Percentiles rank a stretch among this genome's conserved stretches.
These are phyloP conservation scores for Hystrix brachyura DNA, from an alignment of 2,113 vertebrate species.

Conservation along the genomic window DNA sequence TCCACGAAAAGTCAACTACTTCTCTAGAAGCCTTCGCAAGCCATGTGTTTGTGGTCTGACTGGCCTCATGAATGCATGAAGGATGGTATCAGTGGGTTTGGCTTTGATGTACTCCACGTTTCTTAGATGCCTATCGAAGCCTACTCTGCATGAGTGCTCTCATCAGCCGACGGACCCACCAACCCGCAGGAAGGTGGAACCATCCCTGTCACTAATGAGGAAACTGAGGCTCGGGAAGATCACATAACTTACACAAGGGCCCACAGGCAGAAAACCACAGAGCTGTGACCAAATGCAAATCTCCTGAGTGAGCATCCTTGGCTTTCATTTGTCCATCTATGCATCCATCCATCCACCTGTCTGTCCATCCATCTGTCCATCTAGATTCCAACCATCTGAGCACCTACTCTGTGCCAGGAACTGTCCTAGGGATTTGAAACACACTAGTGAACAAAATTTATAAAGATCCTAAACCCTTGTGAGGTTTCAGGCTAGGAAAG, in stretches of 20 bases:
- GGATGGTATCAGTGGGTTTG: background rate
- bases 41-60: no score
- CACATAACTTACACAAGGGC: rapidly evolving
- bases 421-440: background rate
- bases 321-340: background rate
- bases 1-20: background rate
- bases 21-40: background rate
- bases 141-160: rapidly evolving
- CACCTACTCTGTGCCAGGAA: background rate
- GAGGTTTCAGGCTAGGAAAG: background rate
- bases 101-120: background rate
- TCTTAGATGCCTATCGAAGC: background rate
- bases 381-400: background rate
- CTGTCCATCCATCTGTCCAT: background rate
- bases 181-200: no score
- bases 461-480: background rate
- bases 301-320: background rate
- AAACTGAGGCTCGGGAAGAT: background rate
- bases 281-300: background rate
- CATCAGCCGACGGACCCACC: rapidly evolving
- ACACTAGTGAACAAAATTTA: background rate
- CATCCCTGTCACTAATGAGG: background rate
- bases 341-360: no score
- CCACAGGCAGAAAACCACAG: background rate
- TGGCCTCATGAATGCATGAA: background rate